phyloP scores from a whole-genome alignment of 2,113 vertebrate genomes.

The Hippocampus guttulatus region DNA sequence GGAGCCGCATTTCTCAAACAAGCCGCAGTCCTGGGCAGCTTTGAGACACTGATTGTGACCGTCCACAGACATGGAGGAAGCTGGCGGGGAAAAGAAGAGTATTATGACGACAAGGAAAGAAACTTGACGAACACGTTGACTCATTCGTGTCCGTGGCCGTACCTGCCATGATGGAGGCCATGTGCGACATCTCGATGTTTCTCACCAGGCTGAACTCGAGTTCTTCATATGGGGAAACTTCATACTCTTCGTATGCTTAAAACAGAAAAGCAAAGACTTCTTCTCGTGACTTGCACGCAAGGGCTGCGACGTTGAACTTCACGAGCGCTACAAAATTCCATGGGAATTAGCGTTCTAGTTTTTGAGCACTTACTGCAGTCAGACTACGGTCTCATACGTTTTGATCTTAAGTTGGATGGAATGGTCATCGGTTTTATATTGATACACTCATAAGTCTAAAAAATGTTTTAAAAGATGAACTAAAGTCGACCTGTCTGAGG shows the following conservation, averaged over 20 bases:
- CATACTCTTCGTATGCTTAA: conserved; percentile 80
- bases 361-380: too few relatives aligned
- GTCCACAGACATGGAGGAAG: conserved; percentile 61
- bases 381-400: neutral
- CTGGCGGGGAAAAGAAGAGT: conserved; percentile 24
- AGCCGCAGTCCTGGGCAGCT: conserved; percentile 83
- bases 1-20: conserved; percentile 85
- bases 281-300: neutral
- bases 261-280: conserved; percentile 18
- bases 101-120: neutral
- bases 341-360: neutral
- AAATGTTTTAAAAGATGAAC: too few relatives aligned
- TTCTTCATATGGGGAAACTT: conserved; percentile 84
- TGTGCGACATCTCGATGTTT: conserved; percentile 77
- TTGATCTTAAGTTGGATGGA: neutral
- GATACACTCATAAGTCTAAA: too few relatives aligned
- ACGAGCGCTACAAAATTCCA: neutral
- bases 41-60: conserved; percentile 87
- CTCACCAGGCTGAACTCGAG: conserved; percentile 73
- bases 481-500: too few relatives aligned
- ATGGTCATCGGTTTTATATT: too few relatives aligned
- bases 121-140: neutral
- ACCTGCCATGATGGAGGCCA: conserved; percentile 82
- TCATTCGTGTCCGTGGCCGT: neutral
- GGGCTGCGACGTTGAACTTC: too few relatives aligned